Conservation (phyloP, 2,888 invertebrate genomes). For the Biston betularia region DNA sequence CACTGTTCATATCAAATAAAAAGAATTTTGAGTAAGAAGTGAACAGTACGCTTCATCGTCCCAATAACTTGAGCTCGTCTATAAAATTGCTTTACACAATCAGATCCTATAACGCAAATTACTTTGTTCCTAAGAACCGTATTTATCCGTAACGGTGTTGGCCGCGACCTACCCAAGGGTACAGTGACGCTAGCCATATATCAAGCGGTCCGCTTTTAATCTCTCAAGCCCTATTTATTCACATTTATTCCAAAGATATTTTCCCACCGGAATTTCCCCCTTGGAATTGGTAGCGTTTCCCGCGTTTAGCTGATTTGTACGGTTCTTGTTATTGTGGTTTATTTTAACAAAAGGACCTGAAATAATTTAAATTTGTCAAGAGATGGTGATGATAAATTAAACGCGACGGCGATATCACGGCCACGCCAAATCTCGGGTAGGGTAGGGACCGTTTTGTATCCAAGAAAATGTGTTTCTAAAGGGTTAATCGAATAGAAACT, state of each 20-base stretch:
- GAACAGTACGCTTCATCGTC: no score
- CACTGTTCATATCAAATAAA: no score
- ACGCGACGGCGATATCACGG: slow-evolving; percentile 51
- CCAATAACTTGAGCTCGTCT: neutral
- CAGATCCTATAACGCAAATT: slow-evolving; percentile 37
- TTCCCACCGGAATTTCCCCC: slow-evolving; percentile 79
- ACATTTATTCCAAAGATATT: slow-evolving; percentile 82
- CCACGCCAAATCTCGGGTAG: slow-evolving; percentile 48
- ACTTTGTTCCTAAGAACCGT: slow-evolving; percentile 57
- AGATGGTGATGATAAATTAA: slow-evolving; percentile 64
- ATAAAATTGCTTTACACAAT: no score
- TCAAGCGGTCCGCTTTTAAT: slow-evolving; percentile 78
- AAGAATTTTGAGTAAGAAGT: no score
- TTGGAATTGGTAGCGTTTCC: slow-evolving; percentile 78
- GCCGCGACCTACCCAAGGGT: slow-evolving; percentile 55
- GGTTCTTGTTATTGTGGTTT: slow-evolving; percentile 71
- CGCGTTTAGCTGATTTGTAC: slow-evolving; percentile 79
- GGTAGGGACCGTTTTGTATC: slow-evolving; percentile 51
- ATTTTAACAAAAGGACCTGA: slow-evolving; percentile 69
- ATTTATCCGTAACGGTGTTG: slow-evolving; percentile 61
- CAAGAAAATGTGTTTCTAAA: slow-evolving; percentile 28
- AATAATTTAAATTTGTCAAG: slow-evolving; percentile 70
- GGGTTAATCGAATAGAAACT: slow-evolving; percentile 32
- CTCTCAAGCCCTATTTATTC: slow-evolving; percentile 81
- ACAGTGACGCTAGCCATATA: slow-evolving; percentile 68